Percentiles rank a stretch among this genome's conserved stretches.
These are phyloP conservation scores for Yponomeuta malinellus DNA, from an alignment of 2,888 invertebrate genomes.

Conservation along the genomic window DNA sequence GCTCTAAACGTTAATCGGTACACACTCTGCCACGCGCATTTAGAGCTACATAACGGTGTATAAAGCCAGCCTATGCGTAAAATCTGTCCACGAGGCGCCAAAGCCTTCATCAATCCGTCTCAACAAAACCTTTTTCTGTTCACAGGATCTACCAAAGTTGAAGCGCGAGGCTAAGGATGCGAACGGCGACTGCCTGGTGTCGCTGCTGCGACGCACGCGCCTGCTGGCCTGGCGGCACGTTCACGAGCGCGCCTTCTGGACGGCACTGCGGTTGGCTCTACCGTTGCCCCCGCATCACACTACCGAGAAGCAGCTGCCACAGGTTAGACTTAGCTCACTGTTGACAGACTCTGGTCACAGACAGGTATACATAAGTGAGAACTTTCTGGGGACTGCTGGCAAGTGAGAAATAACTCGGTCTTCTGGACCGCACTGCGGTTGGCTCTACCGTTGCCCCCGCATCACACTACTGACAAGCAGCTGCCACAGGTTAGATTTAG, in stretches of 20 bases:
- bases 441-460: conserved; percentile 75
- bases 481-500: too few relatives aligned
- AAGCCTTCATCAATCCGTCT: too few relatives aligned
- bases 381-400: too few relatives aligned
- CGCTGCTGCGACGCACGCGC: conserved; percentile 57
- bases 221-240: conserved; percentile 72
- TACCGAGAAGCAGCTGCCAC: not conserved
- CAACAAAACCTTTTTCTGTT: too few relatives aligned
- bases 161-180: conserved; percentile 66
- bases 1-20: not conserved
- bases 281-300: conserved; percentile 66
- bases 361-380: too few relatives aligned
- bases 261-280: conserved; percentile 77
- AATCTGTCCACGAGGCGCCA: too few relatives aligned
- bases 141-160: conserved; percentile 76
- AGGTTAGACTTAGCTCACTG: too few relatives aligned
- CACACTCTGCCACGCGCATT: not conserved
- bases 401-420: conserved; percentile 28
- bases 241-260: conserved; percentile 79
- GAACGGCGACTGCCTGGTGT: conserved; percentile 71
- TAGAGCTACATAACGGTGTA: not conserved
- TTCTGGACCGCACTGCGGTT: conserved; percentile 81
- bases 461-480: conserved; percentile 22
- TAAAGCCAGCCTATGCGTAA: too few relatives aligned
- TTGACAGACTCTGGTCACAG: too few relatives aligned